A percentile compares a stretch with the other conserved stretches of the same genome.
Conservation (phyloP, 2,113 vertebrate species). For the Tichodroma muraria region DNA sequence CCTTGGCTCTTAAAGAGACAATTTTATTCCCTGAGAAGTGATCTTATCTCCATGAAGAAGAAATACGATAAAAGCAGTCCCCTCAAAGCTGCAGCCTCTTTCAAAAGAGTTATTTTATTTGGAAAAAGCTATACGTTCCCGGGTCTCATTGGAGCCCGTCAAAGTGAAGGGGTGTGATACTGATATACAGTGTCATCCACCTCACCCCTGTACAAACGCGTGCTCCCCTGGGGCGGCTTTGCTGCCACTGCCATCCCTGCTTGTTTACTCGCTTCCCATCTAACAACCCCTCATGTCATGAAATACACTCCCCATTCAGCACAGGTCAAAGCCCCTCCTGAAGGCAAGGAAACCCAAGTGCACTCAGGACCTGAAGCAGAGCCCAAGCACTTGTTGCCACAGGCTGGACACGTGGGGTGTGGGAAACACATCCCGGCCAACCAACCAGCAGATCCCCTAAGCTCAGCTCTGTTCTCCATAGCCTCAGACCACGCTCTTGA, state of each 20-base stretch:
- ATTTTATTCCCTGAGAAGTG: constrained; percentile 49
- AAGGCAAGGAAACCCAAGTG: background rate
- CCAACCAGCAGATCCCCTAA: background rate
- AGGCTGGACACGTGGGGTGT: background rate
- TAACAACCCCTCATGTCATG: rapidly evolving
- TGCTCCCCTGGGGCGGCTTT: background rate
- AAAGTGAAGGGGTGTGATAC: background rate
- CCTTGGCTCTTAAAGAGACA: constrained; percentile 61
- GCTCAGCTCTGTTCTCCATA: background rate
- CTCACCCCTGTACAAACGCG: background rate
- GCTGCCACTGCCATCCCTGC: rapidly evolving
- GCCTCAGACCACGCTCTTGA: background rate
- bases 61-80: background rate
- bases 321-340: background rate
- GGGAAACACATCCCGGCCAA: background rate
- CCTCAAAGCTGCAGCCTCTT: constrained; percentile 17
- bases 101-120: constrained; percentile 26
- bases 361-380: background rate
- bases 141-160: background rate
- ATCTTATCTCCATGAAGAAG: constrained; percentile 42
- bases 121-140: background rate
- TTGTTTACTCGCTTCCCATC: background rate
- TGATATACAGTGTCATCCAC: background rate
- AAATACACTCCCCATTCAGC: background rate
- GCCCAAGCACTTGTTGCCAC: background rate